Evolutionary conservation across 2,113 vertebrate genomes (phyloP).

Genomic region (Callipepla californica): DNA sequence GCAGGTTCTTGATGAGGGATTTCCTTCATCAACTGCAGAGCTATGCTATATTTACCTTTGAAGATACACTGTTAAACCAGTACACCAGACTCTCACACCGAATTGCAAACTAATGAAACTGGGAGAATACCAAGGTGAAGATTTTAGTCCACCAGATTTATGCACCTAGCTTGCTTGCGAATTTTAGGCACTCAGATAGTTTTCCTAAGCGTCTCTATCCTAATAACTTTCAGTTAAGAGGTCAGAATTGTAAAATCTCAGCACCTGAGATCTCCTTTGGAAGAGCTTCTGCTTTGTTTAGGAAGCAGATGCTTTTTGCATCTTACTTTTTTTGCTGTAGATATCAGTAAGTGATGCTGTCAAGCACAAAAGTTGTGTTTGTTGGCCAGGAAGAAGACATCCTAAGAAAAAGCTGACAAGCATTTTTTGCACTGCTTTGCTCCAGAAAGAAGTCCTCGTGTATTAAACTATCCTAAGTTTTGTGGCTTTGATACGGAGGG

Average conservation of each 20-base stretch:
- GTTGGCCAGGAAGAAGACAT: background rate
- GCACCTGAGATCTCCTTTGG: background rate
- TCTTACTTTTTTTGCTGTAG: background rate
- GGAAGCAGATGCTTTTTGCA: background rate
- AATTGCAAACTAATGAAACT: background rate
- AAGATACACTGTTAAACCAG: background rate
- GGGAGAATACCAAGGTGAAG: background rate
- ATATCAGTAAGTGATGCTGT: background rate
- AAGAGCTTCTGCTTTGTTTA: background rate
- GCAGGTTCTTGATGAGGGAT: background rate
- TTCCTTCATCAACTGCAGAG: background rate
- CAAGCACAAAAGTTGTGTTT: background rate
- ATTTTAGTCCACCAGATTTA: background rate
- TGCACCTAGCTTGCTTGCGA: background rate
- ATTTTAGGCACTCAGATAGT: background rate
- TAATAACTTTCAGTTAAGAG: background rate
- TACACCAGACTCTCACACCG: background rate
- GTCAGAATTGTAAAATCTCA: background rate
- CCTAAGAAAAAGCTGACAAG: background rate
- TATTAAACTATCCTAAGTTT: background rate
- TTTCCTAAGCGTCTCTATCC: background rate
- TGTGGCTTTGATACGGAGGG: background rate
- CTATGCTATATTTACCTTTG: background rate
- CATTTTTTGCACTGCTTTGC: background rate
- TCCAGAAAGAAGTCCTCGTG: background rate